Conservation (phyloP, 2,113 vertebrate species). For the Illadopsis cleaveri region DNA sequence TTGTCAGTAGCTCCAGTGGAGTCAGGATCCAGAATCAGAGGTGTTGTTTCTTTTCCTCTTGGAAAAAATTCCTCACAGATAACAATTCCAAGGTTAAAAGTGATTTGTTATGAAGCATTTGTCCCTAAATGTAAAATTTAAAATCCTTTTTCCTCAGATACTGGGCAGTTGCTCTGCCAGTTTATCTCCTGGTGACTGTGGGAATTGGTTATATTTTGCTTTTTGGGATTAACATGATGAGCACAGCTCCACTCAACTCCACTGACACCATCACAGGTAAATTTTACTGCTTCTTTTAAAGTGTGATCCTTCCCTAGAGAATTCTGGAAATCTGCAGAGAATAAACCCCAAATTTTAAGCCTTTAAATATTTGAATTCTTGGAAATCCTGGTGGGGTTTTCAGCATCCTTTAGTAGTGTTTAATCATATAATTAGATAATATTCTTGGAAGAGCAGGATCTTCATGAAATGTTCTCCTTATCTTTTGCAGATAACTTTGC, state of each 20-base stretch:
- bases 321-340: not conserved
- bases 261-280: constrained; percentile 91
- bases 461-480: not conserved
- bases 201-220: constrained; percentile 77
- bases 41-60: not conserved
- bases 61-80: not conserved
- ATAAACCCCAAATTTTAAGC: not conserved
- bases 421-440: not conserved
- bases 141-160: constrained; percentile 75
- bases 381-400: not conserved
- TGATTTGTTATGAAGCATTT: not conserved
- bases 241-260: constrained; percentile 88
- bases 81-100: not conserved
- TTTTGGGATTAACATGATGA: constrained; percentile 93
- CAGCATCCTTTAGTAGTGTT: not conserved
- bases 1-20: not conserved
- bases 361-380: not conserved
- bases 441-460: not conserved
- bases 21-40: not conserved
- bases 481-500: constrained; percentile 83
- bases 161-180: constrained; percentile 90
- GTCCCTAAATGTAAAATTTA: not conserved
- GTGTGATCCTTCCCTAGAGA: not conserved
- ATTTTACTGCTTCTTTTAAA: too few species aligned
- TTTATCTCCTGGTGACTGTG: constrained; percentile 85